Evolutionary conservation across 2,797 vertebrate genomes (phyloP).

Genomic region (Simalia tracyae): DNA sequence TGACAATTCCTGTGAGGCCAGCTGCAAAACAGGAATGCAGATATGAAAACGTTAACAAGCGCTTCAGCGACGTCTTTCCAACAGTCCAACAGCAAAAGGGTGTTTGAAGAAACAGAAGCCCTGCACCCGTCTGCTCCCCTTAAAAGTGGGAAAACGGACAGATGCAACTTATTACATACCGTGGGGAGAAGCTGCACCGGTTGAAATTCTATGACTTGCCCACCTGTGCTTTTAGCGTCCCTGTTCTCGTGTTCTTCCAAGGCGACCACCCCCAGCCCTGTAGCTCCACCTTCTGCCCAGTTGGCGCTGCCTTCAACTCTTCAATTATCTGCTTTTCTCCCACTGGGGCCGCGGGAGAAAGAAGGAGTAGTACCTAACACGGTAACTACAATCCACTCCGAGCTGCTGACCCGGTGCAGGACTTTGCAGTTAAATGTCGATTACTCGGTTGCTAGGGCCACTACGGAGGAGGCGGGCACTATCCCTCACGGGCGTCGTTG

Average conservation of each 20-base stretch:
- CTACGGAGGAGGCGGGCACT: not conserved
- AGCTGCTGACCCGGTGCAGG: not conserved
- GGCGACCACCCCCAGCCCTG: not conserved
- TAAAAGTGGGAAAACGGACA: not conserved
- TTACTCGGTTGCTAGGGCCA: constrained; percentile 56
- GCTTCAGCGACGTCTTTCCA: not conserved
- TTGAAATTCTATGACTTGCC: not conserved
- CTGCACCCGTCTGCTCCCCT: not conserved
- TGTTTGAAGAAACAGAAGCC: not conserved
- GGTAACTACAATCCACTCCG: not conserved
- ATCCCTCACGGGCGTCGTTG: not conserved
- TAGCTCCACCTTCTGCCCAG: not conserved
- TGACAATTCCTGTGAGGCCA: not conserved
- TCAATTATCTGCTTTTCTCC: not conserved
- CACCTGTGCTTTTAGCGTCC: not conserved
- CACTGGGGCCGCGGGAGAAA: fast-evolving
- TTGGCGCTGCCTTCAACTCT: not conserved
- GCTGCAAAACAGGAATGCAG: not conserved
- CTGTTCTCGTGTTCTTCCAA: not conserved
- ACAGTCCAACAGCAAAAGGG: not conserved
- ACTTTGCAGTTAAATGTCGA: not conserved
- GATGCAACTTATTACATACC: too few relatives aligned
- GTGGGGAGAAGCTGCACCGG: not conserved
- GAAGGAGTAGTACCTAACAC: not conserved
- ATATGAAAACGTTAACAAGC: not conserved